Base-by-base conservation (phyloP, 2,888 invertebrate genomes). In the Megaustenia siamemsis region DNA sequence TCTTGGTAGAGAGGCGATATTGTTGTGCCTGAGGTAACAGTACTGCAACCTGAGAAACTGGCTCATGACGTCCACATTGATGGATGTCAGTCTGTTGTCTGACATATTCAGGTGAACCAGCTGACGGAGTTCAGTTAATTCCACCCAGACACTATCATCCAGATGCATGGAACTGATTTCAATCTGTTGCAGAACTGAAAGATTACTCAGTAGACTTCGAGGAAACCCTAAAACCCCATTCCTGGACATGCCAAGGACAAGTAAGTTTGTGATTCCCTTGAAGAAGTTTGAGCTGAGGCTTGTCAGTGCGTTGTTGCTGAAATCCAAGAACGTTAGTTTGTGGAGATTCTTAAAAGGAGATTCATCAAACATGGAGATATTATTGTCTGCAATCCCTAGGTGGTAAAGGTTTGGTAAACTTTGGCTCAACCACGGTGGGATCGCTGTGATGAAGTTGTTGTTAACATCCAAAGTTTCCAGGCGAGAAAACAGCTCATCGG, bases 101-200 rank as follows among this genome's bases (percentile, higher is more conserved):
- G 85, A 82, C 28, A 87, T 60, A 28, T 86, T 73, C 15, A 88
- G 81, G 4, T 69, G 49, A 6, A 80, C 63, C 12, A 88, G 75
- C 32, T 63, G 32, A 5, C 75, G 77, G 3, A 87, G 83, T 28
- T 60, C 45, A 1, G 83, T 43, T 8, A 88, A 73, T 79, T 83
- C 84, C n/a, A 84, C 53, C 88, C 88, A 88, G 38, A 87, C 56
- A 18, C 49, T 68, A 60, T 87, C 87, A 69, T 78, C 71, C 49
- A 88, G 38, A 12, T 79, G 66, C 80, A 87, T 82, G 24, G 53
- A 56, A n/a, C 76, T 66, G 15, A 87, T 80, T n/a, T 86, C 82
- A 35, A 88, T 66, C 32, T 86, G 77, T 21, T 49, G 63, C 5
- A 88, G 60, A 5, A 43, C 66, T 0, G 73, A 38, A 76, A 87